Conservation (phyloP, 2,797 vertebrate species). For the Semaprochilodus insignis region DNA sequence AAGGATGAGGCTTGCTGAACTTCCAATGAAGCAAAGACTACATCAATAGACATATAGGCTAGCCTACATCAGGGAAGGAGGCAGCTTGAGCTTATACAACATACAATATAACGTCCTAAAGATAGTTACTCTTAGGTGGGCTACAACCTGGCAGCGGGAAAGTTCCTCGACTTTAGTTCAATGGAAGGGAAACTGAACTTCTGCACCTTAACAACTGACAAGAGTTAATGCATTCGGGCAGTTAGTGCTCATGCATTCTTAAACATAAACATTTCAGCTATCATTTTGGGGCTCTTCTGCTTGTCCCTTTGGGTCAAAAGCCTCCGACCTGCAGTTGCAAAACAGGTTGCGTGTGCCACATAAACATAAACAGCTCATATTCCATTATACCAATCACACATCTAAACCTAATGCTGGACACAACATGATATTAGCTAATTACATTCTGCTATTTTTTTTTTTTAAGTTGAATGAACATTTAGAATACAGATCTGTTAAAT, state of each 20-base stretch:
- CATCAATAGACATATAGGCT: not conserved
- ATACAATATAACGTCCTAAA: not conserved
- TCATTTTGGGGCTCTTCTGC: not conserved
- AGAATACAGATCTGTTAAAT: not conserved
- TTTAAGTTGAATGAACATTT: not conserved
- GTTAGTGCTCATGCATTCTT: not conserved
- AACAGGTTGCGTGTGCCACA: not conserved
- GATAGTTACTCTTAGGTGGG: not conserved
- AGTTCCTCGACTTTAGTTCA: not conserved
- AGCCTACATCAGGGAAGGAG: not conserved
- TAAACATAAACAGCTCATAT: not conserved
- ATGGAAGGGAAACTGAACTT: not conserved
- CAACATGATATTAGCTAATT: not conserved
- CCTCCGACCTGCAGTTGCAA: not conserved
- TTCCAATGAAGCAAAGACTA: not conserved
- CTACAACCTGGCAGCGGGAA: not conserved
- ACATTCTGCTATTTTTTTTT: not conserved
- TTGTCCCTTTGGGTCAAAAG: not conserved
- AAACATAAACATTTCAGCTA: not conserved
- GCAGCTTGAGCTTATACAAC: conserved; percentile 37
- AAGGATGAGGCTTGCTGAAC: not conserved
- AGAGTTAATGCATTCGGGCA: not conserved
- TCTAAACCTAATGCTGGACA: not conserved
- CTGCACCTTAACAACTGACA: not conserved
- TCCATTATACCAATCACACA: no score